Evolutionary conservation across 2,888 invertebrate genomes (phyloP).

Genomic region (Pseudolycoriella hygida): DNA sequence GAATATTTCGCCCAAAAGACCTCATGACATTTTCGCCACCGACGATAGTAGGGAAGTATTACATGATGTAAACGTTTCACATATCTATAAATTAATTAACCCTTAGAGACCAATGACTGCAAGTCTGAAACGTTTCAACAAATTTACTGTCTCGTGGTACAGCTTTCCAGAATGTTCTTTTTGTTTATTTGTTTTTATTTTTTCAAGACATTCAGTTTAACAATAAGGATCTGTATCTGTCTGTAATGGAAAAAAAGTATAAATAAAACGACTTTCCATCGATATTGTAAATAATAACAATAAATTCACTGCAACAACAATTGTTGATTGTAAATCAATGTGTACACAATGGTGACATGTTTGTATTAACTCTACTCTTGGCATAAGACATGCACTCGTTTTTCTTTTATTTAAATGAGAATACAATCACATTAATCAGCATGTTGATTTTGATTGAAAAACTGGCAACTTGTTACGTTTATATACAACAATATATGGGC

Average conservation of each 20-base stretch:
- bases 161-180: too few species aligned
- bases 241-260: not conserved
- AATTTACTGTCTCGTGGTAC: too few species aligned
- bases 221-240: too few species aligned
- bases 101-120: too few species aligned
- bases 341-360: slow-evolving; percentile 1
- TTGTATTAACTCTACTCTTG: not conserved
- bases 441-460: slow-evolving; percentile 1
- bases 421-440: not conserved
- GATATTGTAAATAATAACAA: not conserved
- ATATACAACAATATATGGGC: not conserved
- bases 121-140: too few species aligned
- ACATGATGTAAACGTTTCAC: too few species aligned
- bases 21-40: too few species aligned
- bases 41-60: too few species aligned
- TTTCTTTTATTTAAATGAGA: not conserved
- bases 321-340: slow-evolving; percentile 1
- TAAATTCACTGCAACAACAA: slow-evolving; percentile 1
- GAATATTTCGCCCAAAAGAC: too few species aligned
- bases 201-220: too few species aligned
- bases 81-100: too few species aligned
- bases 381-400: not conserved
- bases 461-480: not conserved
- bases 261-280: not conserved
- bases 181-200: too few species aligned